A percentile compares a stretch with the other conserved stretches of the same genome.
Conservation (phyloP, 1,140 invertebrate genomes). For the Calliopsis andreniformis region DNA sequence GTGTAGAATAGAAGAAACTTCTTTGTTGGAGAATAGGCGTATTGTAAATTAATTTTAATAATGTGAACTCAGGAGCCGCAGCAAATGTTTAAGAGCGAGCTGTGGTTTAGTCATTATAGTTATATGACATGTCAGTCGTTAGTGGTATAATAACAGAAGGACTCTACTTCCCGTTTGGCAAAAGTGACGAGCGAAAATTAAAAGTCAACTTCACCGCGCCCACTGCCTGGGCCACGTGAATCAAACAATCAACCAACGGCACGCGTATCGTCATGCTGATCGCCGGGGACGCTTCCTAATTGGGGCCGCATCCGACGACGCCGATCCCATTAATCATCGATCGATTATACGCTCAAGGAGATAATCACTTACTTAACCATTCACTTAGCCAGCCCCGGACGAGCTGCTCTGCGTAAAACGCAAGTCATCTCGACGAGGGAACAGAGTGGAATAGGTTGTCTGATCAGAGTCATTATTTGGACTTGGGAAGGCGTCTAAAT, state of each 20-base stretch:
- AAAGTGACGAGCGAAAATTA: conserved; percentile 16
- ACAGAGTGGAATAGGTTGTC: neutral
- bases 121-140: neutral
- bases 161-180: neutral
- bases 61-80: too few relatives aligned
- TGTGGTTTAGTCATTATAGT: too few relatives aligned
- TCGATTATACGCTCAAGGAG: conserved; percentile 49
- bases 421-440: conserved; percentile 15
- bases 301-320: conserved; percentile 33
- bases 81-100: too few relatives aligned
- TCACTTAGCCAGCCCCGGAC: conserved; percentile 29
- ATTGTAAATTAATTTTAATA: too few relatives aligned
- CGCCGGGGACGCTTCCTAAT: conserved; percentile 36
- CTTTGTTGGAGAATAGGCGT: too few relatives aligned
- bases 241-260: conserved; percentile 30
- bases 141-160: neutral
- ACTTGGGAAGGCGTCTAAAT: conserved; percentile 8
- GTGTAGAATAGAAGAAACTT: too few relatives aligned
- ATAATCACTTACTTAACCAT: conserved; percentile 49
- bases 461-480: neutral
- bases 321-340: conserved; percentile 48
- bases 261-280: conserved; percentile 32
- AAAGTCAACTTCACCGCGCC: conserved; percentile 15
- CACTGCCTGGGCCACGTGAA: conserved; percentile 19
- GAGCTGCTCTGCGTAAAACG: conserved; percentile 11